Conservation (phyloP, 2,797 vertebrate species). For the Oophaga sylvatica region DNA sequence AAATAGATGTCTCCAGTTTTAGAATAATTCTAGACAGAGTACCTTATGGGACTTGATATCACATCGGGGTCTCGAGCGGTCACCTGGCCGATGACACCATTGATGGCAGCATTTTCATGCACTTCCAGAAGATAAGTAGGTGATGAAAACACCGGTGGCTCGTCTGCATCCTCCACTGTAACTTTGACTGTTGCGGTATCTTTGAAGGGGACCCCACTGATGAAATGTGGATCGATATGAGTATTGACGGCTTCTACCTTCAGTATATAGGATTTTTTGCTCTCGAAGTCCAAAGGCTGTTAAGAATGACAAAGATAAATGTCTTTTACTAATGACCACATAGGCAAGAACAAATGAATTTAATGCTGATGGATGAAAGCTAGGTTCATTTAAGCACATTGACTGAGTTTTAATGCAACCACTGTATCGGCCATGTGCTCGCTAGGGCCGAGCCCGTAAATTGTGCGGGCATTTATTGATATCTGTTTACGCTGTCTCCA, state of each 20-base stretch:
- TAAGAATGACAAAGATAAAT: conserved; percentile 75
- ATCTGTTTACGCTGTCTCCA: conserved; percentile 66
- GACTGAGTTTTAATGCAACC: conserved; percentile 69
- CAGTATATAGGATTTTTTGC: conserved; percentile 88
- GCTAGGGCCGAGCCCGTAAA: conserved; percentile 63
- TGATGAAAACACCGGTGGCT: conserved; percentile 90
- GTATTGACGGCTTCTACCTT: conserved; percentile 93
- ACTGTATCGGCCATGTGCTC: conserved; percentile 55
- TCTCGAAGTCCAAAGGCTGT: conserved; percentile 94
- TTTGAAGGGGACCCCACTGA: conserved; percentile 86
- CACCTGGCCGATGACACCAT: conserved; percentile 89
- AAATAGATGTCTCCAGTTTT: not conserved
- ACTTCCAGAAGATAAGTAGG: conserved; percentile 88
- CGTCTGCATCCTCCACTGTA: conserved; percentile 89
- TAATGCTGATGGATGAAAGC: conserved; percentile 72
- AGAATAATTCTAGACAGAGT: not conserved
- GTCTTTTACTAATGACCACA: conserved; percentile 71
- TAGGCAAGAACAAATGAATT: conserved; percentile 70
- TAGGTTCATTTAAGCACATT: conserved; percentile 65
- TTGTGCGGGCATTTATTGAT: conserved; percentile 68
- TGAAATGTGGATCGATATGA: conserved; percentile 83
- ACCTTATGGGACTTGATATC: conserved; percentile 72
- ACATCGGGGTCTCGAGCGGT: conserved; percentile 88
- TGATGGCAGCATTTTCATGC: conserved; percentile 90
- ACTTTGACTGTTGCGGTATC: conserved; percentile 93